Evolutionary conservation across 1,140 invertebrate genomes (phyloP).

Genomic region (Anastatus disparis): DNA sequence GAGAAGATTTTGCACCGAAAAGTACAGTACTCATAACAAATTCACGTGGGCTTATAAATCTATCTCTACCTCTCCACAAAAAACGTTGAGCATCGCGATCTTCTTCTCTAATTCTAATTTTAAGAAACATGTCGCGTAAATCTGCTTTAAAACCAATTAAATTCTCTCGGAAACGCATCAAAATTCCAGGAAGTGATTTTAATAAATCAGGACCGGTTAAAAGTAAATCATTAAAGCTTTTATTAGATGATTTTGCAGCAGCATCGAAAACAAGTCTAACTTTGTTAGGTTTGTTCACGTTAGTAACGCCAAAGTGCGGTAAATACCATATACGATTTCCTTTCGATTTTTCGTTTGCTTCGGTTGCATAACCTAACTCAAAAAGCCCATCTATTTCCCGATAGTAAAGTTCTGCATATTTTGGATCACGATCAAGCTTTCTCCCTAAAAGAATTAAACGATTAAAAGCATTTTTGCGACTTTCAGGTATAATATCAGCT

Average conservation of each 20-base stretch:
- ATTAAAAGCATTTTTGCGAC: neutral
- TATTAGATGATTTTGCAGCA: neutral
- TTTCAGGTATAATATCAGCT: no score
- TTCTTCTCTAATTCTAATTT: constrained; percentile 44
- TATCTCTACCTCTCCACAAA: no score
- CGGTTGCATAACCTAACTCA: neutral
- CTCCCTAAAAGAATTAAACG: neutral
- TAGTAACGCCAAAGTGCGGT: neutral
- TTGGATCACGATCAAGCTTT: neutral
- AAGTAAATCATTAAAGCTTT: neutral
- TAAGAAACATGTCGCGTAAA: constrained; percentile 57
- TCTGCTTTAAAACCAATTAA: constrained; percentile 39
- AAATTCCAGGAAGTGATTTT: neutral
- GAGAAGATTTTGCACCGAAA: no score
- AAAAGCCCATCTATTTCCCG: neutral
- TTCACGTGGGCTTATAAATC: no score
- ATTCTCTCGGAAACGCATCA: neutral
- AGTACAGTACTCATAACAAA: no score
- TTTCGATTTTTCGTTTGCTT: neutral
- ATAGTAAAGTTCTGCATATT: neutral
- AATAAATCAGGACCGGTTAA: neutral
- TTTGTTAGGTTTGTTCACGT: neutral
- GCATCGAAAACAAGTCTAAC: constrained; percentile 8
- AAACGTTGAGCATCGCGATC: constrained; percentile 43
- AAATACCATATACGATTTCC: neutral